These are phyloP conservation scores for Eudemis profundana DNA, from an alignment of 2,888 invertebrate species.

Conservation along the genomic window DNA sequence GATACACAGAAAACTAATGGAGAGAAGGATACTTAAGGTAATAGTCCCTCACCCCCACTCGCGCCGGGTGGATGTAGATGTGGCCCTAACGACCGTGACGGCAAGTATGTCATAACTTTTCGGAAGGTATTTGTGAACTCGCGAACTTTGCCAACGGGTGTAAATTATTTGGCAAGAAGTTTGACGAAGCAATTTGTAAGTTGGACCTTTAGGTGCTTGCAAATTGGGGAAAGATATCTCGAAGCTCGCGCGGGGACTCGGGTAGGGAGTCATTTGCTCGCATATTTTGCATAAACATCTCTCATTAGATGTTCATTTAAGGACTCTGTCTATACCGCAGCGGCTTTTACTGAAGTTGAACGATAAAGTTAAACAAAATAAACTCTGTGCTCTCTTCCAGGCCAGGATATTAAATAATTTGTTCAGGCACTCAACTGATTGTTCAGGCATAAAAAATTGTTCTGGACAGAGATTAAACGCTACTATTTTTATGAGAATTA, in stretches of 20 bases:
- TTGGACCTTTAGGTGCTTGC: slow-evolving; percentile 33
- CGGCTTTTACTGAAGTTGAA: not conserved
- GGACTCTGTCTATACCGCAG: not conserved
- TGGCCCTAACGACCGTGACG: slow-evolving; percentile 30
- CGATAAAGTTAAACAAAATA: not conserved
- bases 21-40: slow-evolving; percentile 73
- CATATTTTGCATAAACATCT: slow-evolving; percentile 32
- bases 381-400: not conserved
- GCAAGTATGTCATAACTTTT: slow-evolving; percentile 39
- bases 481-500: no score
- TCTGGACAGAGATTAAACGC: no score
- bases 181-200: slow-evolving; percentile 43
- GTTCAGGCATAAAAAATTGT: no score
- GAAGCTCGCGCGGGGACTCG: slow-evolving; percentile 10
- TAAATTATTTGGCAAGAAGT: slow-evolving; percentile 41
- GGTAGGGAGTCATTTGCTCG: slow-evolving; percentile 21
- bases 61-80: slow-evolving; percentile 21
- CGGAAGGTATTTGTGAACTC: slow-evolving; percentile 37
- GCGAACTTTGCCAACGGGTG: slow-evolving; percentile 38
- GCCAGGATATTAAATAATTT: not conserved
- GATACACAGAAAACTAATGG: slow-evolving; percentile 75
- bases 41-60: not conserved
- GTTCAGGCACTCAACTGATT: not conserved
- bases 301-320: slow-evolving; percentile 2
- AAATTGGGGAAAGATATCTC: slow-evolving; percentile 35